Base-by-base conservation (phyloP, 1,140 invertebrate species). In the Archegozetes longisetosus region DNA sequence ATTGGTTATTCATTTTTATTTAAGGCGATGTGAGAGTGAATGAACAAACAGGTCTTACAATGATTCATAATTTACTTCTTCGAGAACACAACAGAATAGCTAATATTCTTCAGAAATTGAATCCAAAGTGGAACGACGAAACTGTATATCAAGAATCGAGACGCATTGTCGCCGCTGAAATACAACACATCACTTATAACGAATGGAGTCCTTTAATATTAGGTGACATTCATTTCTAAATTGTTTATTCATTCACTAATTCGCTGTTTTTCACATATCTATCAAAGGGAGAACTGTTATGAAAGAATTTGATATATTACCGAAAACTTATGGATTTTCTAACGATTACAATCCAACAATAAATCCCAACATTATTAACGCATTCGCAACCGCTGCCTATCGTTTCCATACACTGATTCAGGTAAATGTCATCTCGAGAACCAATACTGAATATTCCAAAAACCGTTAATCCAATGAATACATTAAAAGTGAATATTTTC, bases 181-280 rank as follows among this genome's bases (percentile, higher is more conserved):
- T 94, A 65, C 88, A 94, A 65, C 84, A 88, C 65, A 87, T 96
- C 47, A 88, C 86, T 0, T 93, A 86, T 69, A 72, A 74, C 28
- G 85, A 93, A 68, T 97, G 85, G 81, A 68, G 94, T 50, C 86
- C 88, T 0, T 72, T 82, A 26, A 68, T 94, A 93, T 3, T 73
- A 92, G 22, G 87, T 71, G 60, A 55, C 13, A 60, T 66, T 48
- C 14, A 47, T 13, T 24, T 29, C 2, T 29, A 63, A 4, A 60
- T 22, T 49, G 9, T 20, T 25, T 14, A 26, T 32, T 47, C 27
- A 23, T 17, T 58, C 32, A 12, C 52, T 17, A n/a, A 3, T 3
- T 49, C 17, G 20, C 27, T 17, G 6, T 14, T 25, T 55, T 51
- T 20, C 12, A 20, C 20, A 51, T 51, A 9, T 51, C 20, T 4